Evolutionary conservation across 2,797 vertebrate genomes (phyloP).

Genomic region (Danio albolineatus): DNA sequence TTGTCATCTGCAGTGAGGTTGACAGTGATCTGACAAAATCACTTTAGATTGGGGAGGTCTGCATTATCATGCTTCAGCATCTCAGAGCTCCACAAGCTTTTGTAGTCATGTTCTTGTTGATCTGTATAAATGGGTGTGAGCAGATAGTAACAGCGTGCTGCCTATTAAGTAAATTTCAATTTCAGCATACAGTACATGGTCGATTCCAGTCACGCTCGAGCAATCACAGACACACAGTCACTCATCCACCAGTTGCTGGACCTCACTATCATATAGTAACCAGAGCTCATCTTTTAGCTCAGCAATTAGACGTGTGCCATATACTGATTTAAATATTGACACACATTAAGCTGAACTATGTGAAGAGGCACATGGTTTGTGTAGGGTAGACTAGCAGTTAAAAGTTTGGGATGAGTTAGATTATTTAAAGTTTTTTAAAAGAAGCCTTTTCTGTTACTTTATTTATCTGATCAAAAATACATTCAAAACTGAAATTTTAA

Average conservation of each 20-base stretch:
- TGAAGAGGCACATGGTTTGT: conserved; percentile 19
- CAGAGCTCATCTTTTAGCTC: not conserved
- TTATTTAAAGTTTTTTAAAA: too few species aligned
- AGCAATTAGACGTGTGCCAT: not conserved
- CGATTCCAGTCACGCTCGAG: conserved; percentile 25
- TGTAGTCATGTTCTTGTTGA: not conserved
- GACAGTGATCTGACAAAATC: not conserved
- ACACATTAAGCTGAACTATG: conserved; percentile 2
- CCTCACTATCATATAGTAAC: conserved; percentile 6
- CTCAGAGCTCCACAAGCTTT: not conserved
- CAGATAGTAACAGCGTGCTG: conserved; percentile 16
- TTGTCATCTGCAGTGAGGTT: not conserved
- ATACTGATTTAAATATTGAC: conserved; percentile 19
- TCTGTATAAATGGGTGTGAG: not conserved
- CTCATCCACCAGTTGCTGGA: conserved; percentile 6
- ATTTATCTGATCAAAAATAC: too few species aligned
- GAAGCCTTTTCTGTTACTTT: too few species aligned
- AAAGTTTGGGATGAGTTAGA: too few species aligned
- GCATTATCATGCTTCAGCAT: not conserved
- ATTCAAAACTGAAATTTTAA: too few species aligned
- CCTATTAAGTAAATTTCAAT: conserved; percentile 17
- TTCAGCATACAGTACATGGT: not conserved
- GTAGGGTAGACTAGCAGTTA: too few species aligned
- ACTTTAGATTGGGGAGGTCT: not conserved
- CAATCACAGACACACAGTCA: conserved; percentile 12